A percentile compares a stretch with the other conserved stretches of the same genome.
phyloP scores from a whole-genome alignment of 2,888 invertebrate species.

The Callosobruchus maculatus region DNA sequence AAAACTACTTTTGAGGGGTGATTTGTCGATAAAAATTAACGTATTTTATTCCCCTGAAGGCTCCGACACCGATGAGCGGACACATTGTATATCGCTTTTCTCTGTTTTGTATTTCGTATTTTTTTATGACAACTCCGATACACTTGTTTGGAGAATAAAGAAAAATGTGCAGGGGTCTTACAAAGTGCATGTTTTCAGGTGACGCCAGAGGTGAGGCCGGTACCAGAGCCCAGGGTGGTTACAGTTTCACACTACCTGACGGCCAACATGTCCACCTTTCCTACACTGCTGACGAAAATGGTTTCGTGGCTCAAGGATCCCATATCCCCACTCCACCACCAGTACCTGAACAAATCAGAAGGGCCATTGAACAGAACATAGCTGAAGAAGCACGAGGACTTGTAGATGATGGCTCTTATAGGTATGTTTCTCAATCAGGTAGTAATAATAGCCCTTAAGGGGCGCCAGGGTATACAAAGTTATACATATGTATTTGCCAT shows the following conservation, averaged over 20 bases:
- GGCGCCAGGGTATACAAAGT: too few species aligned
- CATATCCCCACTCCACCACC: constrained; percentile 60
- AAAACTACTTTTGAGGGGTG: too few species aligned
- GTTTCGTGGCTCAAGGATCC: constrained; percentile 53
- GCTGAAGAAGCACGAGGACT: constrained; percentile 33
- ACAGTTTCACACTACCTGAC: constrained; percentile 36
- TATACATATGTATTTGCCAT: too few species aligned
- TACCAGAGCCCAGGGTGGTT: constrained; percentile 30
- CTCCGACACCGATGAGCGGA: too few species aligned
- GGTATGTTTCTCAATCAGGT: neutral
- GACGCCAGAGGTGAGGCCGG: constrained; percentile 18
- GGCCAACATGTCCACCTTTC: constrained; percentile 31
- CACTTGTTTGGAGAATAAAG: too few species aligned
- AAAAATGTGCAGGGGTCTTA: too few species aligned
- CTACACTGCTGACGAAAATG: constrained; percentile 57
- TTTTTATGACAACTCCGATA: too few species aligned
- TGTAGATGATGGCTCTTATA: constrained; percentile 29
- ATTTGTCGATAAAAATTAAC: too few species aligned
- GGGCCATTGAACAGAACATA: constrained; percentile 35
- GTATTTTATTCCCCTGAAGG: too few species aligned
- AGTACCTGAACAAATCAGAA: constrained; percentile 56
- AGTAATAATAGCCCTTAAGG: too few species aligned
- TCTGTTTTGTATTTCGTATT: too few species aligned
- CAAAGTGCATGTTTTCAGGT: neutral
- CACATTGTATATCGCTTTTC: too few species aligned